Percentiles rank a stretch among this genome's conserved stretches.
These are phyloP conservation scores for Melopsittacus undulatus DNA, from an alignment of 2,797 vertebrate genomes.

Conservation along the genomic window DNA sequence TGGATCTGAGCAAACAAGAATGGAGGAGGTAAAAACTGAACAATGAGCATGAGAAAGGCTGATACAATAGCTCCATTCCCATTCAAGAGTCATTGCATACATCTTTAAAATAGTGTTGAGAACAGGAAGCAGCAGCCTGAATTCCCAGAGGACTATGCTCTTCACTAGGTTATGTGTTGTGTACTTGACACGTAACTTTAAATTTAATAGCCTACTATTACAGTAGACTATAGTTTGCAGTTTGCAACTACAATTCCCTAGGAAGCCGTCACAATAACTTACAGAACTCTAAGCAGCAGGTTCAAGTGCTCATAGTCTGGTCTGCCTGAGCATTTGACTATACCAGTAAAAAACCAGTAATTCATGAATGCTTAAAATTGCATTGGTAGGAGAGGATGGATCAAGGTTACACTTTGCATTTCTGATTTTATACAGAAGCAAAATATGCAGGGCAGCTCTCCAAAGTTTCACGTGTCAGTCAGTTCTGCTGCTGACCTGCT, in stretches of 20 bases:
- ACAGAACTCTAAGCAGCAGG: not conserved
- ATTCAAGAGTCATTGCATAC: not conserved
- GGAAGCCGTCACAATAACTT: not conserved
- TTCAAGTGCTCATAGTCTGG: not conserved
- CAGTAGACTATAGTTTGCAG: not conserved
- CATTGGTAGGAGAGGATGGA: not conserved
- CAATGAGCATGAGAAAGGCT: not conserved
- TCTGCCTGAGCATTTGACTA: not conserved
- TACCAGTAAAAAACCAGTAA: not conserved
- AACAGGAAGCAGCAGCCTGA: not conserved
- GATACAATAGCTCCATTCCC: not conserved
- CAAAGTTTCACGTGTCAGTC: slow-evolving; percentile 3
- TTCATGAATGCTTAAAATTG: slow-evolving; percentile 4
- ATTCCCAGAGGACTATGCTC: not conserved
- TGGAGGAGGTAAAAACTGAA: not conserved
- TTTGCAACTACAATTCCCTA: not conserved
- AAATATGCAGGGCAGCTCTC: slow-evolving; percentile 39
- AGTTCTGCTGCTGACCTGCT: slow-evolving; percentile 32
- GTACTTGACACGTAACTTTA: not conserved
- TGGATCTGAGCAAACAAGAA: not conserved
- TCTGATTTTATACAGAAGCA: not conserved
- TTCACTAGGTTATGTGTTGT: not conserved
- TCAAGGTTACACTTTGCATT: slow-evolving; percentile 2
- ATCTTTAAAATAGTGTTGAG: not conserved
- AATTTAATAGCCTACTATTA: not conserved